A percentile compares a stretch with the other conserved stretches of the same genome.
Evolutionary conservation across 1,140 invertebrate species (phyloP).

Genomic region (Octopus bimaculoides): DNA sequence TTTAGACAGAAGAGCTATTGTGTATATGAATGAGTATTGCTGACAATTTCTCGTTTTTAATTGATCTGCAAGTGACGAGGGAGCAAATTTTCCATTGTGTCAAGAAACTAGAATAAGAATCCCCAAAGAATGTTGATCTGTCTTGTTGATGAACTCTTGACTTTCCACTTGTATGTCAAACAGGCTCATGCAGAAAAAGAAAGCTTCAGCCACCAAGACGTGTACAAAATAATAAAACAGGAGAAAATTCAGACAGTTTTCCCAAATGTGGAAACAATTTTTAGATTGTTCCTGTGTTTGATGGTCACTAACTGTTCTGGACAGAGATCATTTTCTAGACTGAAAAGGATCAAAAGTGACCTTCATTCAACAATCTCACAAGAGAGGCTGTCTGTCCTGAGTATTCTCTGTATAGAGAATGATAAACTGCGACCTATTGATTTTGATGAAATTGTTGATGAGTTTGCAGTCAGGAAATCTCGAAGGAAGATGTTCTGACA

Average conservation of each 20-base stretch:
- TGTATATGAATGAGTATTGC: no score
- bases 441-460: background rate
- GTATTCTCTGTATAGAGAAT: background rate
- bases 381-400: background rate
- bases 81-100: no score
- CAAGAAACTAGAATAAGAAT: no score
- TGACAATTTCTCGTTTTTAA: no score
- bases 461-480: background rate
- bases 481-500: background rate
- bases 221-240: background rate
- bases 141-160: no score
- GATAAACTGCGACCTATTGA: background rate
- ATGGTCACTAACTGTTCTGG: constrained; percentile 5
- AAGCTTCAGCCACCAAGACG: background rate
- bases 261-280: constrained; percentile 5
- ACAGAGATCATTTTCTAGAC: constrained; percentile 4
- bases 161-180: no score
- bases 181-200: no score
- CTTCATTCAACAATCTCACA: background rate
- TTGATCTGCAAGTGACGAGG: no score
- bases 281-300: background rate
- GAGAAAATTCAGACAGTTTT: background rate
- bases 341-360: constrained; percentile 8
- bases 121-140: no score
- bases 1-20: no score